Base-by-base conservation (phyloP, 2,888 invertebrate species). In the Cephus rjabovi region DNA sequence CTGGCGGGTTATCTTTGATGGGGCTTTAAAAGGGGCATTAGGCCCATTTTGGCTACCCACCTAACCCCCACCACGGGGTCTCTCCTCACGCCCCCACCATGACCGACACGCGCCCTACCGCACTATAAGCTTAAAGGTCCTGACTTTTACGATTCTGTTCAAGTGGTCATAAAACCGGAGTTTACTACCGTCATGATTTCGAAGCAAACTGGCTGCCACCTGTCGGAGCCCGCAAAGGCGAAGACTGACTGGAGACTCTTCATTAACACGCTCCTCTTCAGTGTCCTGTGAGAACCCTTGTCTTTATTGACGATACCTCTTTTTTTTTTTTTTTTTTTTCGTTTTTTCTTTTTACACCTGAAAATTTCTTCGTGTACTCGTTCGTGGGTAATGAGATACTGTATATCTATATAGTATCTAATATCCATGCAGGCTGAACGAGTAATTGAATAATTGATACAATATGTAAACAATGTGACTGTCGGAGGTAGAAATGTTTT, bases 91-190 rank as follows among this genome's bases (percentile, higher is more conserved):
- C 88, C 89, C 89, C 86, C 88, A 87, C 90, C 87, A 87, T 90
- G 89, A 89, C 88, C 88, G 90, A 90, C 91, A 91, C 91, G 91
- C 91, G 91, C 90, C 91, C 90, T 87, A 88, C 88, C 86, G 85
- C 83, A 84, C 87, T 85, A 87, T 87, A 87, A 89, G 91, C 91
- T 91, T 89, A 90, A 89, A 91, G 90, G 90, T 89, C 91, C 90
- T 91, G 93, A 93, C 93, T 92, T 93, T 93, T 93, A 93, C 93
- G 93, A 93, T 92, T 93, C 92, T 91, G 90, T 92, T 93, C 93
- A 93, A 93, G 93, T 92, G 92, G 92, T 92, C 93, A 92, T 93
- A 93, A 93, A 93, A 93, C 92, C 92, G 91, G 90, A 92, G 92
- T 93, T 93, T 92, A 93, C 92, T 91, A 90, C 93, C 92, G 92